Evolutionary conservation across 1,140 invertebrate species (phyloP).

Genomic region (Drosophila bocki): DNA sequence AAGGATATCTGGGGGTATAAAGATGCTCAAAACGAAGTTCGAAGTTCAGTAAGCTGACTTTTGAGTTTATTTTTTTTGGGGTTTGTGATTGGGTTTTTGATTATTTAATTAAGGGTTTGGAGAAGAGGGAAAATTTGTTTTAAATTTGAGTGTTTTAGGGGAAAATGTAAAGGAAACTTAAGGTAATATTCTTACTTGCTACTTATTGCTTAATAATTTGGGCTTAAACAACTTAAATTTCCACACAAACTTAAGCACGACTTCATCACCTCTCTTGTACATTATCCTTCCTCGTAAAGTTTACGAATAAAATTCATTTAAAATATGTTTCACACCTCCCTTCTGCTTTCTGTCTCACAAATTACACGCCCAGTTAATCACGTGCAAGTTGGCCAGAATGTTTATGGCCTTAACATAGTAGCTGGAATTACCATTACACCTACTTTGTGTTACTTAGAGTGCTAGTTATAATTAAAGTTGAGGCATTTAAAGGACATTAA

Average conservation of each 20-base stretch:
- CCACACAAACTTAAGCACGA: not conserved
- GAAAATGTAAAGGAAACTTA: not conserved
- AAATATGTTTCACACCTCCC: constrained; percentile 14
- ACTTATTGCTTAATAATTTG: too few species aligned
- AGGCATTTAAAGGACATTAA: constrained; percentile 40
- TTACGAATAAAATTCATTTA: constrained; percentile 14
- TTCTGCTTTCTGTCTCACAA: not conserved
- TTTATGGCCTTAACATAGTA: constrained; percentile 22
- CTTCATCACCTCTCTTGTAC: too few species aligned
- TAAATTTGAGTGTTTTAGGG: not conserved
- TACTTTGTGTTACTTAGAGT: constrained; percentile 24
- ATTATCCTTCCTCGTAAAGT: not conserved
- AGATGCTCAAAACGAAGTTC: constrained; percentile 24
- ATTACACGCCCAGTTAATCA: constrained; percentile 19
- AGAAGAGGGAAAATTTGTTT: not conserved
- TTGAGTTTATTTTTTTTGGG: not conserved
- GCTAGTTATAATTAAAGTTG: constrained; percentile 58
- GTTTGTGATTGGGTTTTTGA: constrained; percentile 29
- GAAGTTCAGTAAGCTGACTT: constrained; percentile 24
- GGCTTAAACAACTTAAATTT: not conserved
- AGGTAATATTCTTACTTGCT: too few species aligned
- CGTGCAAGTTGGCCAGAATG: constrained; percentile 14
- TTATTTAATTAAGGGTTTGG: constrained; percentile 24
- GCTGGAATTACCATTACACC: not conserved
- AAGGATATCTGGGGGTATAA: constrained; percentile 10